Percentiles rank a stretch among this genome's conserved stretches.
These are phyloP conservation scores for rat (Rattus norvegicus) DNA, from an alignment of 2,113 vertebrate species.

Conservation along the genomic window DNA sequence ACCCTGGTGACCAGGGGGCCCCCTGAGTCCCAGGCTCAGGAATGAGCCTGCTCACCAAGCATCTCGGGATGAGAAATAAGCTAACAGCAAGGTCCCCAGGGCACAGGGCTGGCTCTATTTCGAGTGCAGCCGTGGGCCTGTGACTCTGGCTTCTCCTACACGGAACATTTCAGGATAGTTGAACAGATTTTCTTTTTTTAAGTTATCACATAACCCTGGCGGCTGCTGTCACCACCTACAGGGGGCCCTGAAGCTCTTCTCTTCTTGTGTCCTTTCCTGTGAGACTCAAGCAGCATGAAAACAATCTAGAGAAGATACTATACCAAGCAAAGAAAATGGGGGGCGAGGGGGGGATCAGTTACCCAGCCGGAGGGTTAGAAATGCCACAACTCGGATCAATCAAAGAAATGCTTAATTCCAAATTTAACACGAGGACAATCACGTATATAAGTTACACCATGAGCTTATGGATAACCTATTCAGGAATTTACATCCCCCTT, in stretches of 20 bases:
- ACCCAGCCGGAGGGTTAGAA: slow-evolving; percentile 1
- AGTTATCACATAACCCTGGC: neutral
- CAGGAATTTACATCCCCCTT: neutral
- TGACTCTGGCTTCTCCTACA: slow-evolving; percentile 38
- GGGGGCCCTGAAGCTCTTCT: neutral
- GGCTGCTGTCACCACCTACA: neutral
- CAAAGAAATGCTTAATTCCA: neutral
- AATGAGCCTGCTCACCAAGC: neutral
- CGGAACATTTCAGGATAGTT: slow-evolving; percentile 20
- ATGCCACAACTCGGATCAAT: neutral
- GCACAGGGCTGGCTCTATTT: slow-evolving; percentile 42
- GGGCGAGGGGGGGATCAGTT: neutral
- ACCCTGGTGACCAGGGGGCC: neutral
- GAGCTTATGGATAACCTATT: slow-evolving; percentile 5
- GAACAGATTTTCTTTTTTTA: neutral
- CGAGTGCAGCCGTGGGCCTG: neutral
- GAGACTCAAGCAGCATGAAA: neutral
- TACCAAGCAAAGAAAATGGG: neutral
- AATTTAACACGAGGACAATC: slow-evolving; percentile 24
- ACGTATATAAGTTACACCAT: neutral
- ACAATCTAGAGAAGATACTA: neutral
- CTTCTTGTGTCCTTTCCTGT: neutral
- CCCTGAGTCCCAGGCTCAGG: neutral
- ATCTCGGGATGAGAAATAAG: neutral
- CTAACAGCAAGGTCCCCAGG: neutral